Evolutionary conservation across 2,888 invertebrate species (phyloP), one percentile per base, ranked within the genome.

Genomic region (Itoplectis maculator): DNA sequence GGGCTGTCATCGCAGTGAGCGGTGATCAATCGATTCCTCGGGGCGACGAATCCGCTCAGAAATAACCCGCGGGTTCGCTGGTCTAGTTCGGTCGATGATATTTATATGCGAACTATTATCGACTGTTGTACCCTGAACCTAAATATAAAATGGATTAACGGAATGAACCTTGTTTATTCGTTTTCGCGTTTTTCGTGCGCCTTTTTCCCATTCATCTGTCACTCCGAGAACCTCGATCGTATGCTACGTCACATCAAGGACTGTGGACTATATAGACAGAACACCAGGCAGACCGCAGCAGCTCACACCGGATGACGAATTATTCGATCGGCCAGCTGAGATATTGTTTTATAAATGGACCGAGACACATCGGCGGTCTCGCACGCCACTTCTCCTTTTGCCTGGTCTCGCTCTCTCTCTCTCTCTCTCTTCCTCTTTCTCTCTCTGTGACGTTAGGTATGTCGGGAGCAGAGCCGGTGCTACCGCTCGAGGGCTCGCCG

Each of bases 331-430:
- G 75, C 18, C 15, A n/a, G 73, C 65, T 82, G 68, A 85, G 86
- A 87, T 87, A 87, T 83, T 82, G 81, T 84, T 79, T 86, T 87
- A 87, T 83, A 87, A 87, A 87, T 87, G 85, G 84, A 78, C 77
- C 81, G 79, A 68, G 84, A 84, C 82, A 82, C 84, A 84, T 81
- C 74, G 82, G 69, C 70, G 75, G 69, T 63, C 63, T 66, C 66
- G 76, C 82, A 56, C 77, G 79, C 80, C 70, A 76, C 42, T 37
- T 70, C 73, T 70, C 37, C 66, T 54, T 66, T 72, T 72, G 42
- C 54, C 65, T 47, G n/a, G n/a, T n/a, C n/a, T 63, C 49, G 23
- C 42, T 20, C 9, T 20, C 42, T 45, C 40, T 40, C 47, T 15
- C 35, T 47, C 66, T 29, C 29, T 29, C 29, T 2, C 29, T 29